Percentiles rank a stretch among this genome's conserved stretches.
These are phyloP conservation scores for Drosophila gunungcola DNA, from an alignment of 1,140 invertebrate species.

Conservation along the genomic window DNA sequence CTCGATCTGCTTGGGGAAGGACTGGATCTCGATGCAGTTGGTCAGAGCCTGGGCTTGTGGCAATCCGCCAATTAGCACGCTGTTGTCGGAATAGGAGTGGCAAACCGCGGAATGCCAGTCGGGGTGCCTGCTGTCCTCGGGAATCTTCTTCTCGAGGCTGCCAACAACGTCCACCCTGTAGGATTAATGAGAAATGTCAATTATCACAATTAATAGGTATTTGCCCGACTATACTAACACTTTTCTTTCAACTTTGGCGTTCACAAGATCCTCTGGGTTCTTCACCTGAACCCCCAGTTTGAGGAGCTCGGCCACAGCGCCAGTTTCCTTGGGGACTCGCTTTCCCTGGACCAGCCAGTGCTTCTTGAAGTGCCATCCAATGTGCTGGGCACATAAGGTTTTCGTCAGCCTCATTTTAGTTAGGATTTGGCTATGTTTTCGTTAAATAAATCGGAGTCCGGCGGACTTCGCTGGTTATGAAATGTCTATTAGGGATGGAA, in stretches of 20 bases:
- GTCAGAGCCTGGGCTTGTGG: constrained; percentile 90
- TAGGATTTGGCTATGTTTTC: constrained; percentile 26
- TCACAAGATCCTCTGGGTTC: constrained; percentile 48
- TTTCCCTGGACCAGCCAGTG: constrained; percentile 89
- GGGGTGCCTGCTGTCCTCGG: constrained; percentile 87
- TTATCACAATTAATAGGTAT: neutral
- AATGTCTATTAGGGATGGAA: constrained; percentile 16
- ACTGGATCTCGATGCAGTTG: constrained; percentile 89
- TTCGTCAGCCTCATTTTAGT: constrained; percentile 88
- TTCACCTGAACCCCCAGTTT: constrained; percentile 55
- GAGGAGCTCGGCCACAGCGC: constrained; percentile 85
- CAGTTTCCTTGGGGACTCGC: constrained; percentile 85
- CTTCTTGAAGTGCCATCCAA: constrained; percentile 88
- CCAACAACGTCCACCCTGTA: constrained; percentile 85
- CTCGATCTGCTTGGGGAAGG: constrained; percentile 87
- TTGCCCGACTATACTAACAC: constrained; percentile 55
- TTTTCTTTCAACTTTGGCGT: constrained; percentile 9
- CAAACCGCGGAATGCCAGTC: constrained; percentile 88
- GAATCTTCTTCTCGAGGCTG: constrained; percentile 71
- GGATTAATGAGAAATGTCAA: constrained; percentile 35
- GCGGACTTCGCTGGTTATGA: constrained; percentile 24
- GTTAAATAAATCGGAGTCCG: constrained; percentile 4
- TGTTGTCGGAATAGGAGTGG: constrained; percentile 87
- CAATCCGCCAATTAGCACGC: constrained; percentile 89
- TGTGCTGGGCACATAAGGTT: constrained; percentile 88